Evolutionary conservation across 2,888 invertebrate genomes (phyloP).

Genomic region (Papilio gigon): DNA sequence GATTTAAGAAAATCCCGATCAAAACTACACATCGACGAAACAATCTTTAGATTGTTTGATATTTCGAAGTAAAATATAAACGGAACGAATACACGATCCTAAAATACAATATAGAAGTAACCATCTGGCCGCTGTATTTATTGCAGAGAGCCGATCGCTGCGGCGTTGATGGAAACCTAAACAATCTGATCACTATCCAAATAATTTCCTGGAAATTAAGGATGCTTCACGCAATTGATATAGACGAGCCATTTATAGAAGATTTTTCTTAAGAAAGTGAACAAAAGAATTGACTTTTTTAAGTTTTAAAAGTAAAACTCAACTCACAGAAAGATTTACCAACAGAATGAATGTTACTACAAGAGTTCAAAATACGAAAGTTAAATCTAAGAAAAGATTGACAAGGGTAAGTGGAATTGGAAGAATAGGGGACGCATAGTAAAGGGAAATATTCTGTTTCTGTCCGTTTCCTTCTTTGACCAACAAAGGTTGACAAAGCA

Average conservation of each 20-base stretch:
- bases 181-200: conserved; percentile 19
- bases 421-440: too few relatives aligned
- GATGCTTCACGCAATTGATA: conserved; percentile 1
- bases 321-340: too few relatives aligned
- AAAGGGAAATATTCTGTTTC: too few relatives aligned
- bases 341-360: too few relatives aligned
- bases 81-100: neutral
- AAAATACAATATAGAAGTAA: conserved; percentile 27
- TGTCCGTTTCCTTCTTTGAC: too few relatives aligned
- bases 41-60: conserved; percentile 19
- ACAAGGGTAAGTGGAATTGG: too few relatives aligned
- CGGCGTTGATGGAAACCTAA: conserved; percentile 29
- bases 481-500: too few relatives aligned
- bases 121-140: conserved; percentile 27
- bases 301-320: neutral
- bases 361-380: too few relatives aligned
- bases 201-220: conserved; percentile 16
- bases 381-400: too few relatives aligned
- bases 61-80: conserved; percentile 17
- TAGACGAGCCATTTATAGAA: neutral
- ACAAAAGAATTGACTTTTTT: neutral
- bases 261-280: neutral
- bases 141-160: conserved; percentile 20
- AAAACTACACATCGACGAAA: conserved; percentile 4
- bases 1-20: neutral